Evolutionary conservation across 2,113 vertebrate genomes (phyloP).

Genomic region (Mustela lutreola): DNA sequence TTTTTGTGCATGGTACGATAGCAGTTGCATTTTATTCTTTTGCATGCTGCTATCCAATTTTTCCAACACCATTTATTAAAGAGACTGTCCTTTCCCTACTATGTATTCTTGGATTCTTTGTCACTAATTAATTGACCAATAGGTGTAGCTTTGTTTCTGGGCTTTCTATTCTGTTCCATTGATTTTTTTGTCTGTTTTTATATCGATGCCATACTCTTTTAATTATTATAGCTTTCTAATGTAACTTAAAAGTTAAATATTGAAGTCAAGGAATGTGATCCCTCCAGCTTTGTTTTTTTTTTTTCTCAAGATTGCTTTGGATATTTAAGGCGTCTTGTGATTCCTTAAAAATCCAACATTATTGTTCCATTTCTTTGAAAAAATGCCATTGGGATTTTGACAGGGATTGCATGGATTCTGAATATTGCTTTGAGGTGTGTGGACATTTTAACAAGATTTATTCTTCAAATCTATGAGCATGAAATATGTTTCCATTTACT

Average conservation of each 20-base stretch:
- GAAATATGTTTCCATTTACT: background rate
- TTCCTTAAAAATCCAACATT: background rate
- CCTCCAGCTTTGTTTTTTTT: background rate
- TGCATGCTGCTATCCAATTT: background rate
- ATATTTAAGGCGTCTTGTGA: background rate
- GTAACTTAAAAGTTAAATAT: background rate
- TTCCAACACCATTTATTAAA: background rate
- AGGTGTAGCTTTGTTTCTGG: background rate
- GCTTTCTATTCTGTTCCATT: background rate
- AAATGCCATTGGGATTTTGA: background rate
- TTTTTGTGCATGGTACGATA: background rate
- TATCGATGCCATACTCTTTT: background rate
- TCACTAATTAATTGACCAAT: background rate
- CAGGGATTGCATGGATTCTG: background rate
- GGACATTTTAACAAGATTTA: background rate
- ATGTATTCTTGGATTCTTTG: background rate
- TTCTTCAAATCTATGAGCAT: background rate
- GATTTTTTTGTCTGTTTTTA: background rate
- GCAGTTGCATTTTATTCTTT: background rate
- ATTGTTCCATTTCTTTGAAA: background rate
- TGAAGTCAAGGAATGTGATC: background rate
- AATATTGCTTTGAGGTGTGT: background rate
- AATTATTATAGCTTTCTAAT: background rate
- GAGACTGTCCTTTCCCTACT: background rate
- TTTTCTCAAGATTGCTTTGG: background rate